Evolutionary conservation across 2,797 vertebrate genomes (phyloP).

Genomic region (Enteromius argenteus): DNA sequence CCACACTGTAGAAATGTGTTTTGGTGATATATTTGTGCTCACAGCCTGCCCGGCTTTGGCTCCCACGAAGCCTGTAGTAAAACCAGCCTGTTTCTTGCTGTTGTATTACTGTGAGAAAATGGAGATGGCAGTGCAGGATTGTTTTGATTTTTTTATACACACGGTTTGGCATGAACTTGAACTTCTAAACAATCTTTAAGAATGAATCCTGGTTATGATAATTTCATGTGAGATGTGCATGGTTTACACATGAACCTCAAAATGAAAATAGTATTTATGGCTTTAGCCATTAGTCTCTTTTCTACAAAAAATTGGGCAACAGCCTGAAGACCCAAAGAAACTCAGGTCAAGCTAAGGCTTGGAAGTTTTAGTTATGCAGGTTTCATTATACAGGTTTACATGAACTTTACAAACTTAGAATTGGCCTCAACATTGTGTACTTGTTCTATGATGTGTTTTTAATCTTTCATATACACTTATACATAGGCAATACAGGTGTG

Average conservation of each 20-base stretch:
- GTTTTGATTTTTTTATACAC: conserved; percentile 1
- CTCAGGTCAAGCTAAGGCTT: not conserved
- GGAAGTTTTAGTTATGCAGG: not conserved
- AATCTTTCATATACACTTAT: not conserved
- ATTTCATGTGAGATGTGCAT: conserved; percentile 24
- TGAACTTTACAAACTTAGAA: not conserved
- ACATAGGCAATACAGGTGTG: not conserved
- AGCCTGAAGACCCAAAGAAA: not conserved
- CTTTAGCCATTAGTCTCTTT: conserved; percentile 3
- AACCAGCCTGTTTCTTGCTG: not conserved
- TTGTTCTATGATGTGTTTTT: not conserved
- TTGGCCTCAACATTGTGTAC: not conserved
- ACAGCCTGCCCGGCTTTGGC: conserved; percentile 18
- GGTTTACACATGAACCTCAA: conserved; percentile 28
- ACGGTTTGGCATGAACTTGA: not conserved
- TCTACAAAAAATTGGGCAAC: conserved; percentile 32
- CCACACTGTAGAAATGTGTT: conserved; percentile 53
- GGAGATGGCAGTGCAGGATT: conserved; percentile 6
- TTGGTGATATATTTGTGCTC: conserved; percentile 53
- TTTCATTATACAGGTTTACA: not conserved
- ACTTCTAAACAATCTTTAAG: not conserved
- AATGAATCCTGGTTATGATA: conserved; percentile 52
- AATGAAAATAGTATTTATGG: conserved; percentile 7
- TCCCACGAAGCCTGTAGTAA: conserved; percentile 35
- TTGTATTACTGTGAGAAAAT: conserved; percentile 5